Evolutionary conservation across 2,113 vertebrate genomes (phyloP).

Genomic region (Phoenicopterus ruber): DNA sequence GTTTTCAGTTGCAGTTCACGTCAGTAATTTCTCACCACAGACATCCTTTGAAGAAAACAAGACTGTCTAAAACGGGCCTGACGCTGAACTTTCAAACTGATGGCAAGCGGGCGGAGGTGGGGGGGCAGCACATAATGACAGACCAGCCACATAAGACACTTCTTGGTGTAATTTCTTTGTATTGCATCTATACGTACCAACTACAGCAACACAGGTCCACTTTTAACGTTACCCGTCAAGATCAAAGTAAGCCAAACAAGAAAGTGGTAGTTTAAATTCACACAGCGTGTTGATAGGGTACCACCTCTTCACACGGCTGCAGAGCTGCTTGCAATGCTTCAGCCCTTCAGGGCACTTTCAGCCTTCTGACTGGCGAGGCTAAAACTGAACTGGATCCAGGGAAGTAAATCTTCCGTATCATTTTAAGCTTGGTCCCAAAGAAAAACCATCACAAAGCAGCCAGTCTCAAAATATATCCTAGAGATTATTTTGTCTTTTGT

Average conservation of each 20-base stretch:
- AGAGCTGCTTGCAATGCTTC: not conserved
- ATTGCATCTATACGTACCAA: not conserved
- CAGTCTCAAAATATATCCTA: not conserved
- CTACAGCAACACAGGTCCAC: not conserved
- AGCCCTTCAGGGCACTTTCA: not conserved
- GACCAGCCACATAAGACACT: fast-evolving
- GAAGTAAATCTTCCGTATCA: not conserved
- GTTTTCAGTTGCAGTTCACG: not conserved
- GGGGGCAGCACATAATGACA: not conserved
- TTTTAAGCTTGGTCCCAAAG: not conserved
- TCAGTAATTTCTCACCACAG: not conserved
- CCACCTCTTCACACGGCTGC: not conserved
- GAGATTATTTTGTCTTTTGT: not conserved
- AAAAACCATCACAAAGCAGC: not conserved
- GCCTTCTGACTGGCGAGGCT: not conserved
- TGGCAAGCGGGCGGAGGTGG: not conserved
- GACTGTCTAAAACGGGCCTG: not conserved
- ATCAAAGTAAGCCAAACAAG: not conserved
- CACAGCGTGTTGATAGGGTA: fast-evolving
- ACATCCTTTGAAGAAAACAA: slow-evolving; percentile 15
- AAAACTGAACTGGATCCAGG: not conserved
- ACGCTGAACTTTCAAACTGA: not conserved
- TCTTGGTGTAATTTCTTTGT: not conserved
- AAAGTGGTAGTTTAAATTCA: not conserved
- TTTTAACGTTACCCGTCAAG: not conserved